phyloP scores from a whole-genome alignment of 2,888 invertebrate genomes.

The Trichopria drosophilae region DNA sequence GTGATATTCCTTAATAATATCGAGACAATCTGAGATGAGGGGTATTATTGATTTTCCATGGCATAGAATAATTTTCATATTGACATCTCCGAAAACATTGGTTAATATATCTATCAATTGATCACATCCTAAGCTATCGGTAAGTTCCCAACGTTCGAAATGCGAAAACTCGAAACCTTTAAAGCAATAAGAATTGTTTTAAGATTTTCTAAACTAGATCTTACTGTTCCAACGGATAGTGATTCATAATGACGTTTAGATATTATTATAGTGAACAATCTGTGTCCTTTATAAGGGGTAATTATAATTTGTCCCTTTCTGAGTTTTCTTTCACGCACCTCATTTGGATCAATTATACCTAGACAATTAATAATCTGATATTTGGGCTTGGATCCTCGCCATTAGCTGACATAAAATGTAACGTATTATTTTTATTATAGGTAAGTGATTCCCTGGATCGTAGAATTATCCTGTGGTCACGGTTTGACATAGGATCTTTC shows the following conservation, averaged over 20 bases:
- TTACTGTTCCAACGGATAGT: background rate
- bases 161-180: background rate
- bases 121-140: too few species aligned
- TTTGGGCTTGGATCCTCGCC: too few species aligned
- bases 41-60: constrained; percentile 10
- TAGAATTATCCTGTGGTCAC: too few species aligned
- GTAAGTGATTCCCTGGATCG: too few species aligned
- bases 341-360: constrained; percentile 13
- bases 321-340: constrained; percentile 1
- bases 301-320: constrained; percentile 9
- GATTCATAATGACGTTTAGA: constrained; percentile 13
- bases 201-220: constrained; percentile 1
- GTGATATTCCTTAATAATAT: too few species aligned
- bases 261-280: constrained; percentile 10
- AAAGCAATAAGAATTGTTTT: background rate
- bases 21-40: too few species aligned
- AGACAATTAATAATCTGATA: constrained; percentile 9
- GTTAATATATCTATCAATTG: constrained; percentile 5
- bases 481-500: too few species aligned
- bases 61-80: constrained; percentile 6
- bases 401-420: too few species aligned
- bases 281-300: constrained; percentile 3
- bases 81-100: background rate
- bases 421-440: too few species aligned
- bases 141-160: constrained; percentile 15